These are phyloP conservation scores for Chalcis sispes DNA, from an alignment of 2,888 invertebrate genomes.

Conservation along the genomic window DNA sequence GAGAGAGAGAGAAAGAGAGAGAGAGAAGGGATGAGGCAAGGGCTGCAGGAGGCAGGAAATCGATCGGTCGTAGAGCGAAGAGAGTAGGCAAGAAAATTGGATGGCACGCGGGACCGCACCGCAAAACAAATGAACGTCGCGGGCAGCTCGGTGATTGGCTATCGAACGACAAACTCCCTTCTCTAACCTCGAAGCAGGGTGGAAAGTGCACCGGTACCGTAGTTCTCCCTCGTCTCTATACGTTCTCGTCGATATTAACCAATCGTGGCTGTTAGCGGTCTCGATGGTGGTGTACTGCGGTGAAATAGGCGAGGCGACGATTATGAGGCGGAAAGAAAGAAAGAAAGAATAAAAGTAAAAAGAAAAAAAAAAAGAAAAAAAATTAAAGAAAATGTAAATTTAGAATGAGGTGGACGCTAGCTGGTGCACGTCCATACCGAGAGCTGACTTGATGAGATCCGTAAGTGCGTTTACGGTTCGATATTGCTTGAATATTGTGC, in stretches of 20 bases:
- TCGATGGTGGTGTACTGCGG: slow-evolving; percentile 21
- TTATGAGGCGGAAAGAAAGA: slow-evolving; percentile 9
- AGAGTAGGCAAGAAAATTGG: slow-evolving; percentile 64
- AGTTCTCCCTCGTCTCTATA: slow-evolving; percentile 34
- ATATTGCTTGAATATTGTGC: not conserved
- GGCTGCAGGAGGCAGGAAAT: slow-evolving; percentile 41
- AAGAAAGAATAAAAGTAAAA: too few species aligned
- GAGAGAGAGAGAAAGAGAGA: slow-evolving; percentile 19
- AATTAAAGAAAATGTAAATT: not conserved
- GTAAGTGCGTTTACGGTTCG: slow-evolving; percentile 30
- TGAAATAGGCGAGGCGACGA: slow-evolving; percentile 24
- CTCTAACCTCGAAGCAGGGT: too few species aligned
- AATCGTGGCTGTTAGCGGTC: slow-evolving; percentile 58
- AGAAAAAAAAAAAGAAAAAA: not conserved
- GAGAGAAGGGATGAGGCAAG: not conserved
- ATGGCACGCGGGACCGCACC: slow-evolving; percentile 62
- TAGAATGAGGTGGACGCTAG: too few species aligned
- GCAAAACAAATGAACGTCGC: slow-evolving; percentile 71
- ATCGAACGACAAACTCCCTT: slow-evolving; percentile 60
- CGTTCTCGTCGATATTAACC: slow-evolving; percentile 61
- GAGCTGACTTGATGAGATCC: slow-evolving; percentile 17
- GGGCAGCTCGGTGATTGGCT: slow-evolving; percentile 66
- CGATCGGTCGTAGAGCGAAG: slow-evolving; percentile 46
- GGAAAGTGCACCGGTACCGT: not conserved
- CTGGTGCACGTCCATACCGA: too few species aligned